These are phyloP conservation scores for Diaperis boleti DNA, from an alignment of 2,888 invertebrate species.

Conservation along the genomic window DNA sequence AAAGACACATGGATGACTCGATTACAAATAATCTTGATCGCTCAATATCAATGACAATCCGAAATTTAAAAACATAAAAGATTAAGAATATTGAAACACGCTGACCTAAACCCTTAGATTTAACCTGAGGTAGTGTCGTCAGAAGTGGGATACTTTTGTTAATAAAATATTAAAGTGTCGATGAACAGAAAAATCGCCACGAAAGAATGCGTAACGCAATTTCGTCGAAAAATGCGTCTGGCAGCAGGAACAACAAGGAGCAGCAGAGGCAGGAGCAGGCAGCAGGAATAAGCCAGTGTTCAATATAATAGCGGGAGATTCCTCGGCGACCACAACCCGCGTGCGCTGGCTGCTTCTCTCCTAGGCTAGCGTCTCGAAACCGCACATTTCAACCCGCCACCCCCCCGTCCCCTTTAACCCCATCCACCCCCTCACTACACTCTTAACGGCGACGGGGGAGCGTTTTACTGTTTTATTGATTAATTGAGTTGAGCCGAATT, in stretches of 20 bases:
- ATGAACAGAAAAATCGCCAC: no score
- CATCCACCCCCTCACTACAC: constrained; percentile 55
- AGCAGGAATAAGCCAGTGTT: constrained; percentile 62
- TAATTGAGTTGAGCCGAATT: constrained; percentile 67
- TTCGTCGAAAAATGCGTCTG: constrained; percentile 26
- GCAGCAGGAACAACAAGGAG: constrained; percentile 29
- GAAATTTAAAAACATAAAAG: no score
- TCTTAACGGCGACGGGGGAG: constrained; percentile 65
- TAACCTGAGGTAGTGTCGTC: no score
- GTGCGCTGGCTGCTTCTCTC: constrained; percentile 63
- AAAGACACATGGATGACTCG: no score
- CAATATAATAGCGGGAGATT: constrained; percentile 67
- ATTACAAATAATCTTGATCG: no score
- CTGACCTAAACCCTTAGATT: no score
- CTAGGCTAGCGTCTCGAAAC: constrained; percentile 67
- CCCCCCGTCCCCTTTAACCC: constrained; percentile 53
- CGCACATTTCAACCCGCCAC: constrained; percentile 65
- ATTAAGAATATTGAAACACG: no score
- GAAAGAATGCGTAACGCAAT: background rate
- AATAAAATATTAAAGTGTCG: no score
- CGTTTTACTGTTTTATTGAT: constrained; percentile 68
- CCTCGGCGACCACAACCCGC: constrained; percentile 66
- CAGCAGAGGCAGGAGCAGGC: no score
- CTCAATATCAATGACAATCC: no score
- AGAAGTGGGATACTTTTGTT: no score